Base-by-base conservation (phyloP, 2,113 vertebrate species). In the Tupaia tana region DNA sequence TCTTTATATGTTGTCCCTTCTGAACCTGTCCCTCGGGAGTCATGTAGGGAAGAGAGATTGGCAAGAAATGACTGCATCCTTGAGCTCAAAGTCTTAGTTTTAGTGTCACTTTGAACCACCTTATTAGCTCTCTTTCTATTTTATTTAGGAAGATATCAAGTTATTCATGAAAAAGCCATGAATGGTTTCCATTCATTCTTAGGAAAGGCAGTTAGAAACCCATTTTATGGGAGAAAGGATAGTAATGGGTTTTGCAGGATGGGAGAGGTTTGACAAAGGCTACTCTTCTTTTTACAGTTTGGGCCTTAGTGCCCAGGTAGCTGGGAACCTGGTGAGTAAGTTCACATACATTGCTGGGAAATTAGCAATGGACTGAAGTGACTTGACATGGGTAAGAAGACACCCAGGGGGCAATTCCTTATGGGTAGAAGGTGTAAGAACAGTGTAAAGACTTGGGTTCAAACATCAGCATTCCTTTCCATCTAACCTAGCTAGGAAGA, bases 141-240 rank as follows among this genome's bases (percentile, higher is more conserved):
- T 89, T 59, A 27, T 81, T 87, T 89, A 66, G 67, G 70, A 6
- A 94, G 31, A 58, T 18, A 63, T 14, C 0, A 69, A 54, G 29
- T 86, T 43, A 83, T 1, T 29, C 29, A 43, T 31, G 24, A 43
- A 86, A 24, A 9, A 83, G 19, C 24, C 80, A 56, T 10, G 61
- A 61, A 31, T 58, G 56, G 83, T 80, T 69, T 24, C 31, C 56
- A 54, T 18, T 29, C 70, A 90, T 86, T 93, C 63, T 12, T 43
- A 94, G 61, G 69, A 81, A 94, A 91, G 14, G 14, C 9, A 86
- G 58, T 29, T 67, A 69, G 31, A 43, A 96, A 87, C 52, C 31
- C 61, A 71, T 52, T 84, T 71, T 81, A 24, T 91, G 34, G 19
- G 43, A 56, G 22, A 85, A 88, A 87, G 61, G 25, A 91, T 56